A percentile compares a stretch with the other conserved stretches of the same genome.
Conservation (phyloP, 2,797 vertebrate species). For the Steatocranus sp. region DNA sequence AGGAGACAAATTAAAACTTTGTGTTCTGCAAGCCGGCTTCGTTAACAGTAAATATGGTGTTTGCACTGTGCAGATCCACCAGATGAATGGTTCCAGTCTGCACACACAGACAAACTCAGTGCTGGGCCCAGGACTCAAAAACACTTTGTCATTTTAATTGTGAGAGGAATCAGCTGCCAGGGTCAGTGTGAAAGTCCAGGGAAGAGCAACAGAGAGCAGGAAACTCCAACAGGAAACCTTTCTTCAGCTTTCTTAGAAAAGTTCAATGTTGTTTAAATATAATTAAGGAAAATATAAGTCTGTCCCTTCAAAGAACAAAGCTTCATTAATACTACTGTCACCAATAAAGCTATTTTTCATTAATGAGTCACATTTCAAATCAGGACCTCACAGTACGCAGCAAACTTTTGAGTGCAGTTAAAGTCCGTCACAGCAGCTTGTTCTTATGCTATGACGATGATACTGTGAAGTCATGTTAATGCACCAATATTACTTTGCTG, state of each 20-base stretch:
- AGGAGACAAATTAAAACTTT: slow-evolving; percentile 10
- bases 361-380: background rate
- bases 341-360: background rate
- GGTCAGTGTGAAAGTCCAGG: background rate
- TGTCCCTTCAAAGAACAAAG: background rate
- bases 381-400: background rate
- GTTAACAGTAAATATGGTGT: slow-evolving; percentile 39
- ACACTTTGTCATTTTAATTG: background rate
- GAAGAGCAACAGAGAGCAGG: background rate
- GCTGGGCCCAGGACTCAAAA: background rate
- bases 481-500: background rate
- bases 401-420: background rate
- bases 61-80: slow-evolving; percentile 11
- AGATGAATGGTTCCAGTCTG: background rate
- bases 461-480: background rate
- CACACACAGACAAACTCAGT: background rate
- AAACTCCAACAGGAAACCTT: background rate
- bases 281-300: background rate
- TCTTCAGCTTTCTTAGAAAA: background rate
- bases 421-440: background rate
- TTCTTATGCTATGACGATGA: background rate
- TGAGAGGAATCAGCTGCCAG: background rate
- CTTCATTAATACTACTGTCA: background rate
- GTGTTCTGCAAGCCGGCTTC: background rate
- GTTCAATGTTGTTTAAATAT: background rate